Evolutionary conservation across 1,140 invertebrate genomes (phyloP).

Genomic region (Ostrea denselamellosa): DNA sequence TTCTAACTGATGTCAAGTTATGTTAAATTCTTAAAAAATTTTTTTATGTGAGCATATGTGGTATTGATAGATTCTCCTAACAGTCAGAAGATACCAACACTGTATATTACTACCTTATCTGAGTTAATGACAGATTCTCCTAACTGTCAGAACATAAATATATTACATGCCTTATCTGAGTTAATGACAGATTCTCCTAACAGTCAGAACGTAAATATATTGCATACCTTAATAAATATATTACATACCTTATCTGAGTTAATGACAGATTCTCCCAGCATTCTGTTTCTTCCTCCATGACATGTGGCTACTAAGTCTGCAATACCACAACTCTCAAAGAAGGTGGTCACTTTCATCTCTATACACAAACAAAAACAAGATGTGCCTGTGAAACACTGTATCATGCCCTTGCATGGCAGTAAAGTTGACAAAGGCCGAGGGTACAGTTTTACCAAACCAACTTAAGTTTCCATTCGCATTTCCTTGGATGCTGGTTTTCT

Average conservation of each 20-base stretch:
- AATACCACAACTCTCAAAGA: conserved; percentile 99
- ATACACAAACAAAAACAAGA: not conserved
- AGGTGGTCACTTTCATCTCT: conserved; percentile 85
- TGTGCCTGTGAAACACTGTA: not conserved
- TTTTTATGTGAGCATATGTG: too few relatives aligned
- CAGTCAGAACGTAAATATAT: not conserved
- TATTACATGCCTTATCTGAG: not conserved
- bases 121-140: too few relatives aligned
- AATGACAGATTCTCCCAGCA: conserved; percentile 96
- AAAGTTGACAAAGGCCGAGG: not conserved
- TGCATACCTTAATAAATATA: not conserved
- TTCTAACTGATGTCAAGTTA: too few relatives aligned
- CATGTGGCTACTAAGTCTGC: conserved; percentile 99
- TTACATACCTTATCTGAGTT: conserved; percentile 86
- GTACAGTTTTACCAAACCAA: too few relatives aligned
- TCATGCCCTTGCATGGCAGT: not conserved
- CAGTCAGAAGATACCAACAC: not conserved
- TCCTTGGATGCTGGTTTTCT: too few relatives aligned
- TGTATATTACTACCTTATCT: too few relatives aligned
- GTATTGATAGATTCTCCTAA: conserved; percentile 78
- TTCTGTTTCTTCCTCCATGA: conserved; percentile 97
- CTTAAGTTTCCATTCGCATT: too few relatives aligned
- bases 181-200: conserved; percentile 86
- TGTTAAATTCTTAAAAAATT: too few relatives aligned
- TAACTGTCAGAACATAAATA: not conserved